Conservation (phyloP, 2,797 vertebrate species). For the Rhabdophis nuchalis region DNA sequence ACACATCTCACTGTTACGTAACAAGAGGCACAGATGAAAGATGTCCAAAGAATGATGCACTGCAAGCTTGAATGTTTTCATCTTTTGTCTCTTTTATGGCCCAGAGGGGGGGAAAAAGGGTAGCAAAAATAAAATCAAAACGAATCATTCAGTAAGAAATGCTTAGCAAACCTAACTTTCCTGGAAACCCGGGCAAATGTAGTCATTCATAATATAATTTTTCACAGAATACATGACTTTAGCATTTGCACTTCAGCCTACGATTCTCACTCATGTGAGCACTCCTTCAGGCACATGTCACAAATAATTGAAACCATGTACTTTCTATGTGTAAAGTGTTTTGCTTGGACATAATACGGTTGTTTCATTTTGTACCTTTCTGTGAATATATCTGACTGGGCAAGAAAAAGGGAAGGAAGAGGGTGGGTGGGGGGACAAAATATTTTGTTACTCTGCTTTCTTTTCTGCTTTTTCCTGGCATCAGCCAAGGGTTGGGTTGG, state of each 20-base stretch:
- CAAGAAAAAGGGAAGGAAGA: neutral
- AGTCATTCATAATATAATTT: slow-evolving; percentile 14
- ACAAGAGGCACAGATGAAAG: slow-evolving; percentile 69
- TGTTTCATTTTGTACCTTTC: neutral
- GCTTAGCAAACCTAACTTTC: neutral
- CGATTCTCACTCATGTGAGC: slow-evolving; percentile 15
- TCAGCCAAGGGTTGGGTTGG: neutral
- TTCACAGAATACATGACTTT: neutral
- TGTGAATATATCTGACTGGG: neutral
- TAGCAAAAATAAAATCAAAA: neutral
- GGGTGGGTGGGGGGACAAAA: neutral
- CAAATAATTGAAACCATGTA: slow-evolving; percentile 2
- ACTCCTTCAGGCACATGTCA: neutral
- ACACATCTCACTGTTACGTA: slow-evolving; percentile 58
- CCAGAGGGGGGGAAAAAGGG: neutral
- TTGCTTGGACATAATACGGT: neutral
- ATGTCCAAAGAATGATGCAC: slow-evolving; percentile 54
- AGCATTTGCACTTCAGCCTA: accelerated
- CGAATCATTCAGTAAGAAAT: slow-evolving; percentile 31
- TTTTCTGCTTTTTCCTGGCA: neutral
- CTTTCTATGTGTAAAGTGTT: neutral
- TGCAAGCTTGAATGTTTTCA: slow-evolving; percentile 44
- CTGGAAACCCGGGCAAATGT: neutral
- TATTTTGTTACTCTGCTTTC: neutral
- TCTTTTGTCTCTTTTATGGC: slow-evolving; percentile 1